Base-by-base conservation (phyloP, 1,140 invertebrate species). In the Calycopis cecrops region DNA sequence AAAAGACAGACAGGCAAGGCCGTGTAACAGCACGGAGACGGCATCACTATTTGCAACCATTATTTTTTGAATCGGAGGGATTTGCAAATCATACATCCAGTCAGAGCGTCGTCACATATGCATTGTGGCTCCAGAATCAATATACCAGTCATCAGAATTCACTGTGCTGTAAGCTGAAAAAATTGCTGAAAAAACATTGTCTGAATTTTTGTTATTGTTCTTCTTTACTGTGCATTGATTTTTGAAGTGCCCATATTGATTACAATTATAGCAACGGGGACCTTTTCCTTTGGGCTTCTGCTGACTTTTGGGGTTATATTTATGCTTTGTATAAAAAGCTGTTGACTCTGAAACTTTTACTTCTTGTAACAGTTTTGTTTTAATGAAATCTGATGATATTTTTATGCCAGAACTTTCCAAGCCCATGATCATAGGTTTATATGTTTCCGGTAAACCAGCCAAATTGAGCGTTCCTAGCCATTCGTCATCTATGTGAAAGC, bases 281-380 rank as follows among this genome's bases (percentile, higher is more conserved):
- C 59, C 62, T 56, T 67, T 67, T 52, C 52, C 55, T 48, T 65
- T 62, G 53, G 50, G 42, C 17, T 58, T 64, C 3, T 9, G 38
- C 38, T 40, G 38, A 7, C 44, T 63, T 0, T 44, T 10, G 4
- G 12, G n/a, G 9, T 21, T 47, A n/a, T 55, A 55, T 16, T 61
- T 63, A 28, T 63, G 51, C 44, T 66, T 63, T 38, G 55, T 59
- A 42, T 42, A 52, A 11, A 62, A 61, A 14, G 48, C 63, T 14
- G 59, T 0, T n/a, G n/a, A n/a, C n/a, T n/a, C n/a, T n/a, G n/a
- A n/a, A n/a, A n/a, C n/a, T n/a, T n/a, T n/a, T n/a, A 69, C 60
- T 44, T 81, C 73, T 49, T 83, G 70, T 50, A 80, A 53, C 0
- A 80, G 53, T 67, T 82, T 84, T 55, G 65, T 71, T 55, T 79